phyloP scores from a whole-genome alignment of 2,113 vertebrate genomes.

The Callorhinus ursinus region DNA sequence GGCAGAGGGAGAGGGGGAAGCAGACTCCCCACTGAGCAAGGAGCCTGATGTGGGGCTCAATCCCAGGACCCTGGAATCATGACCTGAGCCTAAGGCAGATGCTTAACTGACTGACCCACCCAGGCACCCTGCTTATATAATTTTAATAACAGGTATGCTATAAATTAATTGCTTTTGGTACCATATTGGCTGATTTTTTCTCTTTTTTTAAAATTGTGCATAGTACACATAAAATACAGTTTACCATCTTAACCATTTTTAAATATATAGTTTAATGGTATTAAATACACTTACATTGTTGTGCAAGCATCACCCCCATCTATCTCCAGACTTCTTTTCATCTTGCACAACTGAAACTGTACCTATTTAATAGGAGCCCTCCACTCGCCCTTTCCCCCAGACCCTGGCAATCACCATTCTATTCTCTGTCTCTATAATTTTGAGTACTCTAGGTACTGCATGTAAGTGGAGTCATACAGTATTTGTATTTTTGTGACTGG shows the following conservation, averaged over 20 bases:
- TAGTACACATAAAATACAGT: neutral
- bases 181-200: neutral
- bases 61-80: neutral
- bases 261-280: neutral
- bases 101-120: neutral
- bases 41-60: neutral
- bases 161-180: constrained; percentile 1
- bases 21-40: no score
- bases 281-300: neutral
- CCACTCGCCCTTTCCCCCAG: no score
- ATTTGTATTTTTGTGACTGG: neutral
- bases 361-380: neutral
- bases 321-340: neutral
- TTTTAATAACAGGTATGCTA: neutral
- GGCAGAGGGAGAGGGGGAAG: neutral
- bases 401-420: neutral
- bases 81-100: neutral
- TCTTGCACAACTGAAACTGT: neutral
- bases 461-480: neutral
- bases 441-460: neutral
- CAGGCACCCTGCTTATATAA: neutral
- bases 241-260: neutral
- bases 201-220: neutral
- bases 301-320: neutral
- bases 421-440: neutral